These are phyloP conservation scores for Caenorhabditis latens DNA, from an alignment of 1,140 invertebrate species.

Conservation along the genomic window DNA sequence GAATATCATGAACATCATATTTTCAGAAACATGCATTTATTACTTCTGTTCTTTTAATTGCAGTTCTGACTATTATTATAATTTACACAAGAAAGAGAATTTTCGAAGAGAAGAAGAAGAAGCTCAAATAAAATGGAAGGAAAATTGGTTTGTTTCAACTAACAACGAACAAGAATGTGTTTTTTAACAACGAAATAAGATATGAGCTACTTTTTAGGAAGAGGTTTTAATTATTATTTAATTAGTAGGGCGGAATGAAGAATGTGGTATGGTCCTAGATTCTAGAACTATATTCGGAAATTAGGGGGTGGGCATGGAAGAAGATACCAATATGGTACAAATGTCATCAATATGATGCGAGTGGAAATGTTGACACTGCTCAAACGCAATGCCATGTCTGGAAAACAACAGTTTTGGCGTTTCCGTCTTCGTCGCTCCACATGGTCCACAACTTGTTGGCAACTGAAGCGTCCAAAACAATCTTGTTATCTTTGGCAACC, in stretches of 20 bases:
- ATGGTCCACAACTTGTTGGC: conserved; percentile 50
- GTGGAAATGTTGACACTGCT: too few relatives aligned
- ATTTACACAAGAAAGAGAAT: not conserved
- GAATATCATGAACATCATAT: not conserved
- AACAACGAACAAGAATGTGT: conserved; percentile 45
- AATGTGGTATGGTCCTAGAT: conserved; percentile 6
- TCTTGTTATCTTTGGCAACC: conserved; percentile 58
- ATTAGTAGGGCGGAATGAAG: not conserved
- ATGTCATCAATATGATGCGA: conserved; percentile 30
- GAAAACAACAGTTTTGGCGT: conserved; percentile 60
- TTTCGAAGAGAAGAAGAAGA: not conserved
- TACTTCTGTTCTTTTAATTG: not conserved
- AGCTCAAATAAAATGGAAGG: conserved; percentile 1
- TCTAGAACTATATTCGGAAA: not conserved
- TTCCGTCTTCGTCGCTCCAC: conserved; percentile 57
- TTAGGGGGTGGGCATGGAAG: not conserved
- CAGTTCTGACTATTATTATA: not conserved
- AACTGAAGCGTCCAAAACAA: conserved; percentile 42
- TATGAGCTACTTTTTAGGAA: not conserved
- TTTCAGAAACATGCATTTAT: conserved; percentile 35
- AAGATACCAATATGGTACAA: conserved; percentile 37
- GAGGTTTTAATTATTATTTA: not conserved
- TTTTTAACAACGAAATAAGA: not conserved
- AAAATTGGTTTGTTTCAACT: not conserved
- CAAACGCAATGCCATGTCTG: conserved; percentile 37